Percentiles rank a stretch among this genome's conserved stretches.
phyloP scores from a whole-genome alignment of 1,140 invertebrate species.

The Eriocheir sinensis region DNA sequence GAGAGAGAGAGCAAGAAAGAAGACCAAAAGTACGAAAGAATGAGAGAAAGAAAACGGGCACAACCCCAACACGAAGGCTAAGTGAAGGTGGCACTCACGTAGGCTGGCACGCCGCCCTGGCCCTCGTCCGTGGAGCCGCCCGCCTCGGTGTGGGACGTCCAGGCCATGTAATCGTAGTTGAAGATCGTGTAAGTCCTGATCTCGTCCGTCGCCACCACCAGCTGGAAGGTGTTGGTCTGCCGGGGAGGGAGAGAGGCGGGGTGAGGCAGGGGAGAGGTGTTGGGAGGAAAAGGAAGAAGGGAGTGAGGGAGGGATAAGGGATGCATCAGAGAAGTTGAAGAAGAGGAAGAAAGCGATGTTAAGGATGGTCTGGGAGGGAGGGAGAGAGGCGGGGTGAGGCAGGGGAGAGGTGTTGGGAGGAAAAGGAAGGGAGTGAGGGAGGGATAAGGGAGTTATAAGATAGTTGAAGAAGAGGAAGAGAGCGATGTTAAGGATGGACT shows the following conservation, averaged over 20 bases:
- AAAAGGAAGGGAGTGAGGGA: background rate
- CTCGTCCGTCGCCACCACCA: slow-evolving; percentile 95
- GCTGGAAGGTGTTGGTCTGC: slow-evolving; percentile 97
- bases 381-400: background rate
- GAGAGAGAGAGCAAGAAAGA: no score
- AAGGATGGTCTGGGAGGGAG: background rate
- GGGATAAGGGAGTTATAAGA: background rate
- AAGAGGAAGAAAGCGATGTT: no score
- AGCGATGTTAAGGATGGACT: background rate
- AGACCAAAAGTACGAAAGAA: background rate
- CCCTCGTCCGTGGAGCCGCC: slow-evolving; percentile 93
- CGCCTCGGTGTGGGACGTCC: slow-evolving; percentile 95
- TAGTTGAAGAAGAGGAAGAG: background rate
- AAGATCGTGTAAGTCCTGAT: slow-evolving; percentile 96
- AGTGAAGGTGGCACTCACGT: slow-evolving; percentile 86
- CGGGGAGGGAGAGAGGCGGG: slow-evolving; percentile 79
- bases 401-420: background rate
- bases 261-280: background rate
- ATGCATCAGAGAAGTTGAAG: background rate
- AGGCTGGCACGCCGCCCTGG: slow-evolving; percentile 93
- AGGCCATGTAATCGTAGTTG: slow-evolving; percentile 94
- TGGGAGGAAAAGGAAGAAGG: background rate
- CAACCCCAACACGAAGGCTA: no score
- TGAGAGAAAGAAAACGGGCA: no score
- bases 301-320: background rate